Conservation (phyloP, 2,113 vertebrate species). For the Salminus brasiliensis region DNA sequence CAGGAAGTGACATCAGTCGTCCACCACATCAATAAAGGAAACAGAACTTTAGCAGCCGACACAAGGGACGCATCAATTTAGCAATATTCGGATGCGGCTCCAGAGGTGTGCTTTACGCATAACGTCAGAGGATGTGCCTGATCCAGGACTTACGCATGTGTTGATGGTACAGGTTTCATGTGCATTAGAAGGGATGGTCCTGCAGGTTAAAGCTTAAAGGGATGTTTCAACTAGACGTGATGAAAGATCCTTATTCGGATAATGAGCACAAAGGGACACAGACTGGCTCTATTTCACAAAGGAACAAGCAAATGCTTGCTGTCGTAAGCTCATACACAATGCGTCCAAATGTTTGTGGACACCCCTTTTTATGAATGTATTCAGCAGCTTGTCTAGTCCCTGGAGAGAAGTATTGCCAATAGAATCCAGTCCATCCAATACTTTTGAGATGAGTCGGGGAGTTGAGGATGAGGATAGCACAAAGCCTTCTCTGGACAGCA, state of each 20-base stretch:
- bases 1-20: conserved; percentile 75
- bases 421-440: no score
- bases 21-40: conserved; percentile 70
- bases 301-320: neutral
- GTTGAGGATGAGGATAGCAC: no score
- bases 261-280: neutral
- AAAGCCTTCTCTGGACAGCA: no score
- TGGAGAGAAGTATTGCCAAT: no score
- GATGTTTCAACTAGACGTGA: neutral
- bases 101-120: conserved; percentile 53
- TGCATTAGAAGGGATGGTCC: neutral
- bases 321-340: no score
- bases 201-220: neutral
- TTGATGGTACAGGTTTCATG: conserved; percentile 3
- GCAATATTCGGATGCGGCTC: conserved; percentile 61
- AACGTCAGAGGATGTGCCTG: conserved; percentile 31
- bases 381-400: no score
- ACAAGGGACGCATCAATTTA: conserved; percentile 59
- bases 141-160: conserved; percentile 23
- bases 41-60: conserved; percentile 63
- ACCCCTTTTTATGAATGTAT: no score
- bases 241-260: neutral
- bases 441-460: no score
- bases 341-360: no score
- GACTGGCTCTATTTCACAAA: neutral